phyloP scores from a whole-genome alignment of 2,113 vertebrate genomes.

The Parotia lawesii region DNA sequence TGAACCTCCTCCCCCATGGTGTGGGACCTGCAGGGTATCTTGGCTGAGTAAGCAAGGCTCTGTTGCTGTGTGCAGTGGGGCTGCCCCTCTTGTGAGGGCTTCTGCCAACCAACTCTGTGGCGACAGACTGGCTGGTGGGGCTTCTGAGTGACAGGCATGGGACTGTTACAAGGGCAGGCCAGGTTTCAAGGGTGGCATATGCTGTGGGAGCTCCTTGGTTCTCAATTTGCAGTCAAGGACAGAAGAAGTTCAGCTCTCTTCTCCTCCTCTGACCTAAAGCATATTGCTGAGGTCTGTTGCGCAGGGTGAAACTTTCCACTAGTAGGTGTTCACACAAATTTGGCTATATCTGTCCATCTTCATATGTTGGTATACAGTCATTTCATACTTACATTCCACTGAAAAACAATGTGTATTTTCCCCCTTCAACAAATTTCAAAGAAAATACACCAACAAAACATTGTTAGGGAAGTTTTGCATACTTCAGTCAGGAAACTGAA shows the following conservation, averaged over 20 bases:
- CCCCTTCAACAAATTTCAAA: conserved; percentile 10
- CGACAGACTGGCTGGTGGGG: background rate
- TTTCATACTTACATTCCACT: conserved; percentile 32
- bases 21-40: background rate
- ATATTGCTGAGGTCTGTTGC: background rate
- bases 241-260: background rate
- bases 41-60: background rate
- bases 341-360: background rate
- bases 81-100: background rate
- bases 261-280: background rate
- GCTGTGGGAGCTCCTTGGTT: background rate
- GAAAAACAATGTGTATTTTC: background rate
- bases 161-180: background rate
- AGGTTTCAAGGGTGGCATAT: background rate
- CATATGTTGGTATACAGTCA: background rate
- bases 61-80: fast-evolving
- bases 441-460: background rate
- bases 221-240: background rate
- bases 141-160: background rate
- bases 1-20: background rate
- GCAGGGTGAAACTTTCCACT: background rate
- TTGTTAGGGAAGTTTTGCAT: background rate
- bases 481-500: conserved; percentile 34
- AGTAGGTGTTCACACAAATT: conserved; percentile 11
- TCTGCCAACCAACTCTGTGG: background rate